Percentiles rank a stretch among this genome's conserved stretches.
Conservation (phyloP, 2,113 vertebrate genomes). For the Prietella phreatophila region DNA sequence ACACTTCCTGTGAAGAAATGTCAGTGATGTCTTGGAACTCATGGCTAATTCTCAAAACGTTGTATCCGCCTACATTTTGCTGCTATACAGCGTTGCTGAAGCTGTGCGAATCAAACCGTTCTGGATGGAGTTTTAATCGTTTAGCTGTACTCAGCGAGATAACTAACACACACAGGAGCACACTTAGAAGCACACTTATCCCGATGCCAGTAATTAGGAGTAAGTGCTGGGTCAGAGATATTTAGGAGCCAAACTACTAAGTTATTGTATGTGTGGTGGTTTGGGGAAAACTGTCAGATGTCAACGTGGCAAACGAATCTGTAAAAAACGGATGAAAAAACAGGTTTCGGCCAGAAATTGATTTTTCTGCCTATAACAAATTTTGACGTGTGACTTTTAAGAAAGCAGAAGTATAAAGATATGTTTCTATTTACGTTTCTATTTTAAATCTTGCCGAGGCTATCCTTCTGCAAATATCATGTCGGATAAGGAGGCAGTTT, state of each 20-base stretch:
- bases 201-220: background rate
- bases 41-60: background rate
- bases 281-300: background rate
- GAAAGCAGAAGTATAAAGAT: background rate
- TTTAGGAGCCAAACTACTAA: background rate
- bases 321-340: background rate
- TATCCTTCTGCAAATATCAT: background rate
- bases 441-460: background rate
- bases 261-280: too few species aligned
- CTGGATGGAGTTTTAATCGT: background rate
- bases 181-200: background rate
- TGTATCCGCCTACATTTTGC: background rate
- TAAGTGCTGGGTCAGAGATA: background rate
- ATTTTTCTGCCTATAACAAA: background rate
- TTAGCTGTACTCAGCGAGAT: background rate
- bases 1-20: background rate
- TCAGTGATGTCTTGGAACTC: background rate
- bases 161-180: background rate
- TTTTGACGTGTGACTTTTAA: background rate
- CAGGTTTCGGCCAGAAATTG: background rate
- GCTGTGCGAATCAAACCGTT: background rate
- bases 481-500: background rate
- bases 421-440: background rate
- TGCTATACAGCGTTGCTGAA: background rate
- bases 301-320: background rate